These are phyloP conservation scores for Pseudolaguvia tuberculata DNA, from an alignment of 2,113 vertebrate genomes.

Conservation along the genomic window DNA sequence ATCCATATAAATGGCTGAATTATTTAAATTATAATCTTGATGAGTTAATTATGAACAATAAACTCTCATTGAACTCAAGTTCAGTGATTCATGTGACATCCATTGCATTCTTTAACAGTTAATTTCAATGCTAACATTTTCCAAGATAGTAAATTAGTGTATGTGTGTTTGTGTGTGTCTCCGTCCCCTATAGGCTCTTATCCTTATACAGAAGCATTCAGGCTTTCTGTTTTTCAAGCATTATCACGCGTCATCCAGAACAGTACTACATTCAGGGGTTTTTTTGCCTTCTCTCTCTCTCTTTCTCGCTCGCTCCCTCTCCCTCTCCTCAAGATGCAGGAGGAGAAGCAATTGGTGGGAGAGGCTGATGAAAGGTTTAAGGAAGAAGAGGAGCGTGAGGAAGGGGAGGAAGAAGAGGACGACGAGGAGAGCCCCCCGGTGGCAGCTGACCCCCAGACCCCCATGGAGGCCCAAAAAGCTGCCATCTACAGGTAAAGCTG, in stretches of 20 bases:
- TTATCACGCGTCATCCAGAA: constrained; percentile 40
- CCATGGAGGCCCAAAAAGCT: constrained; percentile 43
- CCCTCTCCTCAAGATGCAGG: constrained; percentile 15
- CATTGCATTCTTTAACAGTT: too few relatives aligned
- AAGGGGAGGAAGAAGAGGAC: constrained; percentile 17
- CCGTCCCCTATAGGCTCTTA: constrained; percentile 21
- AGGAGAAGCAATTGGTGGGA: constrained; percentile 21
- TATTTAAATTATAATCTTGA: too few relatives aligned
- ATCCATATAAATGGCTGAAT: too few relatives aligned
- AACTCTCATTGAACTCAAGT: too few relatives aligned
- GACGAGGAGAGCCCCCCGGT: constrained; percentile 34
- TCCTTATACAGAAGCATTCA: constrained; percentile 5
- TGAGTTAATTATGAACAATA: too few relatives aligned
- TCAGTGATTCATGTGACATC: too few relatives aligned
- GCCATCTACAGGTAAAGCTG: constrained; percentile 38
- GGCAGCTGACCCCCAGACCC: constrained; percentile 36
- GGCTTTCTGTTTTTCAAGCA: not conserved
- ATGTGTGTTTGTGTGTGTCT: not conserved
- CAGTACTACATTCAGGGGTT: not conserved
- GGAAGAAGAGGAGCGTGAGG: constrained; percentile 13
- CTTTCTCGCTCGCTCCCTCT: not conserved
- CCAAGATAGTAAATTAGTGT: too few relatives aligned
- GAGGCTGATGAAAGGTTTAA: constrained; percentile 21
- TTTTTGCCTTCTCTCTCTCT: not conserved
- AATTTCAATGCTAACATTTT: too few relatives aligned